Conservation (phyloP, 2,888 invertebrate genomes). For the Axea sp. region DNA sequence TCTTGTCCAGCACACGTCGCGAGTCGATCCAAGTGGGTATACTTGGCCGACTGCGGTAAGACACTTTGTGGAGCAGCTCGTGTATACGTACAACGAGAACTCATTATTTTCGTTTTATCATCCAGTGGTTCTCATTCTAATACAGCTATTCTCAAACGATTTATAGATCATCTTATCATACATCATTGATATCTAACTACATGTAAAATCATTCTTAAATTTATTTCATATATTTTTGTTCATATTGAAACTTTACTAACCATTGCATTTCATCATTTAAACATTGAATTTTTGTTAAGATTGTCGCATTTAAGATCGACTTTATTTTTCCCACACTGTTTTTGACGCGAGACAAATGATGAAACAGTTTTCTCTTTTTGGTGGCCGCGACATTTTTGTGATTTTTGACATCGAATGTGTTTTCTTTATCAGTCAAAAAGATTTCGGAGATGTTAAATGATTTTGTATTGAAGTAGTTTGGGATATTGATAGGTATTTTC, state of each 20-base stretch:
- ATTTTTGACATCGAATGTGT: slow-evolving; percentile 18
- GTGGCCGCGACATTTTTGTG: slow-evolving; percentile 19
- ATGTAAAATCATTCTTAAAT: too few relatives aligned
- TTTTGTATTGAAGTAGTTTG: slow-evolving; percentile 18
- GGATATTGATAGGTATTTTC: slow-evolving; percentile 41
- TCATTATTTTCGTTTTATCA: slow-evolving; percentile 65
- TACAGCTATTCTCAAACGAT: slow-evolving; percentile 31
- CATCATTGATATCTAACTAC: neutral
- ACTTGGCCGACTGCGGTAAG: slow-evolving; percentile 74
- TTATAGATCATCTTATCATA: neutral
- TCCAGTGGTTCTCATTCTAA: slow-evolving; percentile 62
- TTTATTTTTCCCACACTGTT: slow-evolving; percentile 20
- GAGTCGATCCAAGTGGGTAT: slow-evolving; percentile 70
- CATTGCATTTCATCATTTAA: too few relatives aligned
- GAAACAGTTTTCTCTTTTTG: slow-evolving; percentile 27
- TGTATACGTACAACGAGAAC: slow-evolving; percentile 62
- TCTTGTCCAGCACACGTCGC: slow-evolving; percentile 70
- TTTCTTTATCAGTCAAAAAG: slow-evolving; percentile 47
- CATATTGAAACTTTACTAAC: too few relatives aligned
- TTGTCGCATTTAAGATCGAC: too few relatives aligned
- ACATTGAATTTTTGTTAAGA: too few relatives aligned
- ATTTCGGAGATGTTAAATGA: slow-evolving; percentile 48
- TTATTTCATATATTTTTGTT: too few relatives aligned
- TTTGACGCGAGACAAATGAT: slow-evolving; percentile 34
- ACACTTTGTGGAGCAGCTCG: slow-evolving; percentile 73